Percentiles rank a stretch among this genome's conserved stretches.
These are phyloP conservation scores for Tenthredo notha DNA, from an alignment of 2,888 invertebrate species.

Conservation along the genomic window DNA sequence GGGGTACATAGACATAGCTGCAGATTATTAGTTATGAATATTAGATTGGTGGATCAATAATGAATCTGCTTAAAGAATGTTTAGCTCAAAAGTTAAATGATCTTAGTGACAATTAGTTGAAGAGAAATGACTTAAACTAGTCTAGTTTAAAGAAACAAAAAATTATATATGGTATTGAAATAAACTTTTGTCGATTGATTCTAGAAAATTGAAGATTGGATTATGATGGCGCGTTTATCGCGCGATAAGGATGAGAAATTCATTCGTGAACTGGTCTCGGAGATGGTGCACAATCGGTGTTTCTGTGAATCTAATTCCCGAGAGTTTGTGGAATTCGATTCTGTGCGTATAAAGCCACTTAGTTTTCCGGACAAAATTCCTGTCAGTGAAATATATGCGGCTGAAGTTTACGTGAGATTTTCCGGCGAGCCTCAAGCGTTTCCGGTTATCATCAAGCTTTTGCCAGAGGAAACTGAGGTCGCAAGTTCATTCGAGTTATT, in stretches of 20 bases:
- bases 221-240: conserved; percentile 4
- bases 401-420: conserved; percentile 64
- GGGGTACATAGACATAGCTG: neutral
- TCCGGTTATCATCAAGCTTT: conserved; percentile 69
- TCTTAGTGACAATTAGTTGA: neutral
- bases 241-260: conserved; percentile 58
- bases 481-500: conserved; percentile 63
- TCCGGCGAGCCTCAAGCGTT: conserved; percentile 68
- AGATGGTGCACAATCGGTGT: conserved; percentile 71
- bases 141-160: neutral
- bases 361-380: conserved; percentile 50
- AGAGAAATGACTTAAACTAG: neutral
- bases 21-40: neutral
- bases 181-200: neutral
- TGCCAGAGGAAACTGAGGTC: conserved; percentile 55
- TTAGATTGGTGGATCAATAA: neutral
- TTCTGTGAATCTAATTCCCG: conserved; percentile 72
- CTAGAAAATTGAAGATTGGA: neutral
- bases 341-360: conserved; percentile 61
- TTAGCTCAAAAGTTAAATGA: neutral
- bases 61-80: neutral
- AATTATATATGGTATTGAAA: too few relatives aligned
- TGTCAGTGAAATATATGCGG: conserved; percentile 63
- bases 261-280: conserved; percentile 69
- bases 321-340: conserved; percentile 73